Percentiles rank a stretch among this genome's conserved stretches.
These are phyloP conservation scores for Spodoptera exigua DNA, from an alignment of 2,888 invertebrate species.

Conservation along the genomic window DNA sequence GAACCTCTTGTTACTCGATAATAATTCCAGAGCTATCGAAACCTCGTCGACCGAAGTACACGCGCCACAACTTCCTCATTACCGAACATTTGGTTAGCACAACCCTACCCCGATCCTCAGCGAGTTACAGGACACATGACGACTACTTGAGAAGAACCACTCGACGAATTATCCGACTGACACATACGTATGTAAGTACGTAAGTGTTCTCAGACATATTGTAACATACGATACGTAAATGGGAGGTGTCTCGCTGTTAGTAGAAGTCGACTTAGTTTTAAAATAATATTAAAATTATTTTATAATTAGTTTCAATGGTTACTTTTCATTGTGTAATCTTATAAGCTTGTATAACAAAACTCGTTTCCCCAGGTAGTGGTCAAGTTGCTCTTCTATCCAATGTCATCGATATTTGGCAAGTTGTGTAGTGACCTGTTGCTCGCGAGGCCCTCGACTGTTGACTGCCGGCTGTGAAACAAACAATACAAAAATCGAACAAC, in stretches of 20 bases:
- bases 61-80: slow-evolving; percentile 47
- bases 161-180: neutral
- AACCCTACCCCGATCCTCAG: slow-evolving; percentile 30
- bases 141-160: slow-evolving; percentile 19
- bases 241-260: too few species aligned
- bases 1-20: slow-evolving; percentile 36
- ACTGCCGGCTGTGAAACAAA: too few species aligned
- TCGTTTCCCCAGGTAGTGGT: neutral
- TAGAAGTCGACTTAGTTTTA: too few species aligned
- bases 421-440: slow-evolving; percentile 2
- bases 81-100: slow-evolving; percentile 49
- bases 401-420: neutral
- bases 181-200: too few species aligned
- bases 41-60: slow-evolving; percentile 21
- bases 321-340: too few species aligned
- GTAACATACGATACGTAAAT: too few species aligned
- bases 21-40: slow-evolving; percentile 25
- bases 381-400: too few species aligned
- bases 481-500: too few species aligned
- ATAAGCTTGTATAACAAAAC: too few species aligned
- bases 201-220: too few species aligned
- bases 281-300: too few species aligned
- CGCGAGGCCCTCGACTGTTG: neutral
- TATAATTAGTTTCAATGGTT: too few species aligned
- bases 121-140: neutral